Conservation (phyloP, 2,797 vertebrate species). For the Enteromius anoplus region DNA sequence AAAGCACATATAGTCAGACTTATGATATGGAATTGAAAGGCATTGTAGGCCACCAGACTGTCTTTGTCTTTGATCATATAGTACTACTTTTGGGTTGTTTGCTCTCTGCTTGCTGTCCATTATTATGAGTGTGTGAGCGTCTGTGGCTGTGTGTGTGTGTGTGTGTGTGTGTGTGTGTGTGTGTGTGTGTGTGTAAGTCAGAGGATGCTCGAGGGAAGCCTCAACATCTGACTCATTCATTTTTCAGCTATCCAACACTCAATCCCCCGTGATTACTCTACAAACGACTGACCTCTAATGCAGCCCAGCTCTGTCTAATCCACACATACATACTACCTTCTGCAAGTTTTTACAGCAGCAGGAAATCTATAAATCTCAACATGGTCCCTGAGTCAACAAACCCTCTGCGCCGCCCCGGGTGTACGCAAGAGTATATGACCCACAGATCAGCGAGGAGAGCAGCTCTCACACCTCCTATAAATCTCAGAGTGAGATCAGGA, state of each 20-base stretch:
- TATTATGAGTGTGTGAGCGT: constrained; percentile 19
- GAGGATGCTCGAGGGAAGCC: neutral
- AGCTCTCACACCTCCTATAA: constrained; percentile 39
- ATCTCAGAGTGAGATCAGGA: constrained; percentile 46
- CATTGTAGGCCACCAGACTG: neutral
- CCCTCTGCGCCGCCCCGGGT: constrained; percentile 11
- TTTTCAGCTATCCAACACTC: constrained; percentile 10
- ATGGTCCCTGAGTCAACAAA: constrained; percentile 63
- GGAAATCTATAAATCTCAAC: constrained; percentile 70
- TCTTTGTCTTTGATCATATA: constrained; percentile 21
- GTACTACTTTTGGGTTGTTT: constrained; percentile 25
- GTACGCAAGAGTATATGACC: constrained; percentile 32
- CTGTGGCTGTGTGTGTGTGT: constrained; percentile 10
- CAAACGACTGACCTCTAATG: constrained; percentile 47
- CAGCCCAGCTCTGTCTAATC: constrained; percentile 41
- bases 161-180: constrained; percentile 6
- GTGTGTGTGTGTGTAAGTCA: constrained; percentile 11
- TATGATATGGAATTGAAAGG: neutral
- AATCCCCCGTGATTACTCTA: constrained; percentile 8
- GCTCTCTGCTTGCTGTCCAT: constrained; percentile 20
- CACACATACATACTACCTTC: constrained; percentile 17
- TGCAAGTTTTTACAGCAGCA: constrained; percentile 56
- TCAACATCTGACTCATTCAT: neutral
- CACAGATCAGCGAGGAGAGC: constrained; percentile 5
- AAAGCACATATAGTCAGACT: neutral